Evolutionary conservation across 2,113 vertebrate species (phyloP).

Genomic region (Neoarius graeffei): DNA sequence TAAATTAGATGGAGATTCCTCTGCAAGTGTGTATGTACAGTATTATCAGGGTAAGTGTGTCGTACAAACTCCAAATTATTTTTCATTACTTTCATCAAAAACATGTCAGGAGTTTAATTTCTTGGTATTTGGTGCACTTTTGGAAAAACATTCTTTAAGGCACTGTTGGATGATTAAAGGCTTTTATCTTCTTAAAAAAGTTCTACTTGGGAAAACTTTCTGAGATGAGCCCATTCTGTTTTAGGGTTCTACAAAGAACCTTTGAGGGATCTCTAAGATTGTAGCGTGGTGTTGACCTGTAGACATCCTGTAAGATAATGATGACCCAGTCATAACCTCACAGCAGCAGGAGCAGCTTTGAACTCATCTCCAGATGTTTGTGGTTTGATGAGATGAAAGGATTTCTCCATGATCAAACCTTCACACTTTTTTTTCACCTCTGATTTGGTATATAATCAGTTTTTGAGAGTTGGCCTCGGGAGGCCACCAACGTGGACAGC

Average conservation of each 20-base stretch:
- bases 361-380: conserved; percentile 8
- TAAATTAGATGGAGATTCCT: background rate
- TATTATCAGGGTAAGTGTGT: background rate
- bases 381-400: conserved; percentile 22
- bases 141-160: background rate
- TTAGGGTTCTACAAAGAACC: background rate
- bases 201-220: background rate
- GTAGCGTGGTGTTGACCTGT: background rate
- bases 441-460: background rate
- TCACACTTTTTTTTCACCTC: background rate
- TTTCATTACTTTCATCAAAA: background rate
- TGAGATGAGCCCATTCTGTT: background rate
- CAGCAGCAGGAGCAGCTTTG: background rate
- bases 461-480: background rate
- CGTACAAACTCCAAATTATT: background rate
- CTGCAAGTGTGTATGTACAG: background rate
- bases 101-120: background rate
- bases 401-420: background rate
- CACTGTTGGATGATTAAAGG: background rate
- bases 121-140: background rate
- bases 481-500: background rate
- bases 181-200: background rate
- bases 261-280: background rate
- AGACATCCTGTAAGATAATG: background rate
- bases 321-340: background rate